Base-by-base conservation (phyloP, 2,113 vertebrate species). In the Mus pahari region DNA sequence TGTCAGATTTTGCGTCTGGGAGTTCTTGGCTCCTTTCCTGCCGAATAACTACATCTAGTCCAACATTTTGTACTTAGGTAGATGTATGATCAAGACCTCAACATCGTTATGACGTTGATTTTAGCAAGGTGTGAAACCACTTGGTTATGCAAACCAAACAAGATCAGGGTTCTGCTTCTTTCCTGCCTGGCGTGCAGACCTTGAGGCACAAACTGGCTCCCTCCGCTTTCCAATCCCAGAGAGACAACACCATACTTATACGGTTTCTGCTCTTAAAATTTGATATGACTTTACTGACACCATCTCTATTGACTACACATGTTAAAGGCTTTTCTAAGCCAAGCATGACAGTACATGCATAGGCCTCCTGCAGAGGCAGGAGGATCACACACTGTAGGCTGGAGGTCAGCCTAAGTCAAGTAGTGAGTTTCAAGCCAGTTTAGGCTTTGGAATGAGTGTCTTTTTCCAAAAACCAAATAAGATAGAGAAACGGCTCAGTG, bases 41-140 rank as follows among this genome's bases (percentile, higher is more conserved):
- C 92, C 92, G 91, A 98, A 86, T 96, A 97, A 97, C 94, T 98
- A 96, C 78, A 89, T 62, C 71, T 97, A 74, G 86, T 94, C 33
- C 91, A 97, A 91, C 96, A 96, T 79, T 97, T 97, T 58, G 95
- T 86, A 94, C n/a, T 97, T 95, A 86, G 86, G 79, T 92, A 94
- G 96, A 98, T 48, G 94, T 33, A 84, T 60, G 78, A 81, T 66
- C 73, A 97, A 71, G 5, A 93, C 86, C 33, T 5, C 45, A 14
- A 26, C 19, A 3, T 64, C n/a, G 24, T 79, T 39, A 94, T 94
- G 94, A 96, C 42, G 70, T 84, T 91, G 96, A 95, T 19, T 77
- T 19, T 48, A 68, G 33, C 90, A 93, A 89, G 79, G 42, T 96
- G 42, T 66, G 95, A 97, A 94, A 75, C 55, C 94, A 77, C 68